phyloP scores from a whole-genome alignment of 2,888 invertebrate genomes.

The Microplitis manilae region DNA sequence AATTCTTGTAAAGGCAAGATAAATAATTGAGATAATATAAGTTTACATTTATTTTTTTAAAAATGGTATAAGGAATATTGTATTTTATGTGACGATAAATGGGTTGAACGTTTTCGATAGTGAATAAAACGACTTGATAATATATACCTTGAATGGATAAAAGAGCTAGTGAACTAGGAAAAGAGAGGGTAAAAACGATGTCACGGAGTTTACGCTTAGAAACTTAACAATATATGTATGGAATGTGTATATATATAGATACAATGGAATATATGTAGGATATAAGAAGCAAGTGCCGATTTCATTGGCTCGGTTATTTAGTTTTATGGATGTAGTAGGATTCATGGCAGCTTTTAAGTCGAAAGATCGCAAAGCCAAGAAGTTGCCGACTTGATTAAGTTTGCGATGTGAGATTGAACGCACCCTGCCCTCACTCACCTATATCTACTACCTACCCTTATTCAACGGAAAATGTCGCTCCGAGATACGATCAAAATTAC shows the following conservation, averaged over 20 bases:
- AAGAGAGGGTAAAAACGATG: background rate
- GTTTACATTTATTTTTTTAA: too few species aligned
- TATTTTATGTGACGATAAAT: constrained; percentile 15
- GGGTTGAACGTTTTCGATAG: constrained; percentile 11
- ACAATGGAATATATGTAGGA: constrained; percentile 22
- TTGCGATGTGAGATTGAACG: constrained; percentile 18
- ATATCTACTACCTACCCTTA: background rate
- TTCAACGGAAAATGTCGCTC: background rate
- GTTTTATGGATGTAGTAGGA: constrained; percentile 41
- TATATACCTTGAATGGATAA: background rate
- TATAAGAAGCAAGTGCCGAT: constrained; percentile 26
- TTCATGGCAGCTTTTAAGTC: constrained; percentile 38
- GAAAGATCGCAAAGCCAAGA: constrained; percentile 28
- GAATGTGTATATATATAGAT: background rate
- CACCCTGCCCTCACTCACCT: background rate
- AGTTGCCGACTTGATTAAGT: constrained; percentile 24
- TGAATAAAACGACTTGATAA: constrained; percentile 20
- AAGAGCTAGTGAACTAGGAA: background rate
- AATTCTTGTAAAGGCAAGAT: too few species aligned
- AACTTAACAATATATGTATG: background rate
- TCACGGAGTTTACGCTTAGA: background rate
- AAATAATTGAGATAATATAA: too few species aligned
- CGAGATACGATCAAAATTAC: constrained; percentile 6
- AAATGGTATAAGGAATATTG: background rate
- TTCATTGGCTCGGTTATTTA: constrained; percentile 42